phyloP scores from a whole-genome alignment of 2,113 vertebrate species.

The Aviceda subcristata region DNA sequence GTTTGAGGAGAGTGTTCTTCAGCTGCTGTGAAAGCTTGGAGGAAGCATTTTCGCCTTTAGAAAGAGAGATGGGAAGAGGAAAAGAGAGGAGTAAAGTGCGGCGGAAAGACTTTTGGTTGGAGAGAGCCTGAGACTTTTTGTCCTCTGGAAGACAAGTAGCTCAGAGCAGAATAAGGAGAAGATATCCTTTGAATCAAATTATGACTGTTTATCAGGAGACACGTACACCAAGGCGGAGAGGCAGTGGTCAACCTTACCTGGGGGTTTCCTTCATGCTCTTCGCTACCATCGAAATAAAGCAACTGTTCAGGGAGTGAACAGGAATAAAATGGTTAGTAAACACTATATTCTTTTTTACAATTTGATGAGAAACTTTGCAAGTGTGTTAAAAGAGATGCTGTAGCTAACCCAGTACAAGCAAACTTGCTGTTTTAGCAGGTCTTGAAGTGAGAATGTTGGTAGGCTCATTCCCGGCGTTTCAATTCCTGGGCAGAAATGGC shows the following conservation, averaged over 20 bases:
- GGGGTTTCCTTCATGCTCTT: background rate
- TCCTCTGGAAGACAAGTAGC: background rate
- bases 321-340: background rate
- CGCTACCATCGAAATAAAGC: background rate
- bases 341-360: background rate
- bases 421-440: rapidly evolving
- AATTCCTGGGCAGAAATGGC: background rate
- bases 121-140: background rate
- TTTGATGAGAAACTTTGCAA: background rate
- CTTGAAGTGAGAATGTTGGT: no score
- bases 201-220: no score
- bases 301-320: background rate
- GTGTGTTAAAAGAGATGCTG: background rate
- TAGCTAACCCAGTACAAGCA: background rate
- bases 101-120: background rate
- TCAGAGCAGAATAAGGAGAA: background rate
- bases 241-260: background rate
- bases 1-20: background rate
- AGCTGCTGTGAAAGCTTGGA: background rate
- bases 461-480: background rate
- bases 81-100: background rate
- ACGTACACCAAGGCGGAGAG: rapidly evolving
- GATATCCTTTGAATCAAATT: background rate
- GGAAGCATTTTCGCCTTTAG: background rate
- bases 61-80: background rate